Base-by-base conservation (phyloP, 2,113 vertebrate genomes). In the Parus major region DNA sequence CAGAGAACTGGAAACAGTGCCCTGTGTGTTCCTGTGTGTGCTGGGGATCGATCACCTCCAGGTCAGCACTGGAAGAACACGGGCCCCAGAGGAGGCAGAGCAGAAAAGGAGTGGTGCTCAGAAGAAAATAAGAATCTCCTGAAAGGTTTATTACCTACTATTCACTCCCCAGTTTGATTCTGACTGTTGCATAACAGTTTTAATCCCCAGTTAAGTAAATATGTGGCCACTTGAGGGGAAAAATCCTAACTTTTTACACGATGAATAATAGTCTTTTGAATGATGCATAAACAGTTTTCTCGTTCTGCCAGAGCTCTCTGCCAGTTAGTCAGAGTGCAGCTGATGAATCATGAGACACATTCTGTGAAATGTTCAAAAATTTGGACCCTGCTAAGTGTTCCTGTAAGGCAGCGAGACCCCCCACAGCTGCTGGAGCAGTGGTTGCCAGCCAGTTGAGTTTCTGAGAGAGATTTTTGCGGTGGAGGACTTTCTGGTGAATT, bases 281-380 rank as follows among this genome's bases (percentile, higher is more conserved):
- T 57, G 82, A 94, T 93, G 90, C 90, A 93, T 76, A 85, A 95
- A 96, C 88, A 95, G 49, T 91, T 93, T 93, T 82, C 84, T 90
- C 86, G 88, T 94, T 94, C 92, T 96, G 94, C 96, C 93, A 92
- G 94, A 95, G 70, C 82, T 82, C 86, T 94, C 70, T 97, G 91
- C 90, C 91, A 95, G 88, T 95, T 97, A 96, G 83, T 97, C 92
- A 96, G 95, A 95, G 86, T 86, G 55, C 69, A 96, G 91, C 82
- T 91, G 95, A 95, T 96, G 95, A 96, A 92, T 96, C 93, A 94
- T 96, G 93, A 96, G 96, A 93, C 90, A 88, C 91, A 86, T 90
- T 96, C 87, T 97, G 96, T 95, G 89, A 88, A 93, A 93, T 64
- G 82, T 90, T 94, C 55, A 41, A 21, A 92, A 96, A 90, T 92